Conservation (phyloP, 35 echinoderm and acorn worm species). For the Acanthaster planci region DNA sequence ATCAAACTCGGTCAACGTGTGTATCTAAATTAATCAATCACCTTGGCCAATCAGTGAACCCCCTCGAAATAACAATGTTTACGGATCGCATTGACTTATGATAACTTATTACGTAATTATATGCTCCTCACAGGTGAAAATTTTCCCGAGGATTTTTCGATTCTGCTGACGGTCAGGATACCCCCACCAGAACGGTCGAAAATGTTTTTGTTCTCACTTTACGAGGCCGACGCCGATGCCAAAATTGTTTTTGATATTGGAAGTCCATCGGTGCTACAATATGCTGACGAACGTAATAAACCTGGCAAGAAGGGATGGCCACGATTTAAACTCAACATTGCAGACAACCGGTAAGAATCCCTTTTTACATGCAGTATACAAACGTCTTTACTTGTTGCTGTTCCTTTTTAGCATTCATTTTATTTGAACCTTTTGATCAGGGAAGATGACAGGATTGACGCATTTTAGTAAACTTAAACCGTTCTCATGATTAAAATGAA, state of each 20-base stretch:
- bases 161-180: constrained; percentile 7
- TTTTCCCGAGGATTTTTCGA: constrained; percentile 23
- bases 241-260: constrained; percentile 18
- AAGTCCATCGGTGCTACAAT: neutral
- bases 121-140: neutral
- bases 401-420: too few relatives aligned
- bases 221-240: neutral
- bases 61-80: too few relatives aligned
- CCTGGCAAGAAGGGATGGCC: constrained; percentile 14
- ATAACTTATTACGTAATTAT: neutral
- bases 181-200: constrained; percentile 1
- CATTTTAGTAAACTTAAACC: too few relatives aligned
- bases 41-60: too few relatives aligned
- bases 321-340: constrained; percentile 5
- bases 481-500: too few relatives aligned
- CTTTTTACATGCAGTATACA: neutral
- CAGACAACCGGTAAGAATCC: neutral
- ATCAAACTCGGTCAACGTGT: too few relatives aligned
- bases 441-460: too few relatives aligned
- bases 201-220: constrained; percentile 14
- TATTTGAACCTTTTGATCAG: too few relatives aligned
- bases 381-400: too few relatives aligned
- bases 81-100: too few relatives aligned
- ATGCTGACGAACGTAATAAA: neutral
- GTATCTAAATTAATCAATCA: too few relatives aligned